Conservation (phyloP, 2,888 invertebrate species). For the Nysson spinosus region DNA sequence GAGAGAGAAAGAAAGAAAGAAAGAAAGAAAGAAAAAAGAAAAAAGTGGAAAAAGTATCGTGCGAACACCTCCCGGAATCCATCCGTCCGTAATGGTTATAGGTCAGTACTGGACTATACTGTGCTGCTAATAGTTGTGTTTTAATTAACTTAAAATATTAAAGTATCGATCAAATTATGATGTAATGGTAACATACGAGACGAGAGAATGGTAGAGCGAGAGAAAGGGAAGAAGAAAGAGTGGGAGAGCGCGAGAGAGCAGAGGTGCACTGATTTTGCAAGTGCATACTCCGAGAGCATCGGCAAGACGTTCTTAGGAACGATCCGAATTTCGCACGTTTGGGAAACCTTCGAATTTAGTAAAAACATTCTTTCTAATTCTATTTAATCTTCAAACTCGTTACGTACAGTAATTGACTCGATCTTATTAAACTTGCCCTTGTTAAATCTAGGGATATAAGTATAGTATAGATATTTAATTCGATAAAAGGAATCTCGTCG, state of each 20-base stretch:
- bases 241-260: constrained; percentile 14
- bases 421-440: too few species aligned
- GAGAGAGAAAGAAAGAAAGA: constrained; percentile 23
- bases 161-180: constrained; percentile 35
- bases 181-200: constrained; percentile 55
- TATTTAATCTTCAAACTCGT: too few species aligned
- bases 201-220: too few species aligned
- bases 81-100: constrained; percentile 77
- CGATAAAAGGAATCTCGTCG: too few species aligned
- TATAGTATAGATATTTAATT: too few species aligned
- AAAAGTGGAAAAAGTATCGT: constrained; percentile 39
- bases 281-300: constrained; percentile 49
- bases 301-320: too few species aligned
- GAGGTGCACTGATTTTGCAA: constrained; percentile 27
- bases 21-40: constrained; percentile 28
- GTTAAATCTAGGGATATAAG: too few species aligned
- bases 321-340: too few species aligned
- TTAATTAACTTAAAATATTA: constrained; percentile 60
- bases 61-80: constrained; percentile 66
- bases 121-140: constrained; percentile 74
- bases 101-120: constrained; percentile 78
- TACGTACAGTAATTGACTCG: too few species aligned
- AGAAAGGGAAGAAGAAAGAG: constrained; percentile 6
- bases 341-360: too few species aligned
- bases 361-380: too few species aligned